Conservation (phyloP, 2,888 invertebrate genomes). For the Cephus rjabovi region DNA sequence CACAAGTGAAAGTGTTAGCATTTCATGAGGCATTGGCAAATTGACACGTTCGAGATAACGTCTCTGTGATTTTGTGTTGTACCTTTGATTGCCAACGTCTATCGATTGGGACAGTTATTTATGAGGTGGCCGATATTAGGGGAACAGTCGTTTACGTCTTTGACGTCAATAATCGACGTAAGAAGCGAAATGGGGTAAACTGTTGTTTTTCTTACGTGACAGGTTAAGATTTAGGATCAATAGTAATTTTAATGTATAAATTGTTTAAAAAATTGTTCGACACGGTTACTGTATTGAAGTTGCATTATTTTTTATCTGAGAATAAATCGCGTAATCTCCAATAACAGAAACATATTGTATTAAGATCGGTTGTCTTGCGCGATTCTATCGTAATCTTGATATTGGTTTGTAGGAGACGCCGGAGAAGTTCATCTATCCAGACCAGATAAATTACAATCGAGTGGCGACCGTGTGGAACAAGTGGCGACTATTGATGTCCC, state of each 20-base stretch:
- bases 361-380: neutral
- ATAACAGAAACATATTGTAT: neutral
- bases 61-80: neutral
- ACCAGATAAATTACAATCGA: constrained; percentile 70
- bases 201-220: neutral
- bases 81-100: neutral
- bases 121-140: neutral
- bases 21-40: neutral
- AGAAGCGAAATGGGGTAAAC: neutral
- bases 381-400: neutral
- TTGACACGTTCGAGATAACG: neutral
- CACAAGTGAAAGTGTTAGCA: neutral
- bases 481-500: constrained; percentile 62
- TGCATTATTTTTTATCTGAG: neutral
- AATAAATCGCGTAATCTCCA: neutral
- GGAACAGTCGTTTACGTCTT: neutral
- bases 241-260: neutral
- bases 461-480: constrained; percentile 58
- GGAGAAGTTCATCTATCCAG: constrained; percentile 61
- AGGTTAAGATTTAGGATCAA: neutral
- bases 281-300: neutral
- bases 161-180: neutral
- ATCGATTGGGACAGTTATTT: neutral
- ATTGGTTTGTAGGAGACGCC: constrained; percentile 41
- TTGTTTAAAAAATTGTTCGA: neutral